A percentile compares a stretch with the other conserved stretches of the same genome.
phyloP scores from a whole-genome alignment of 1,140 invertebrate species.

The Eupristina koningsbergeri region DNA sequence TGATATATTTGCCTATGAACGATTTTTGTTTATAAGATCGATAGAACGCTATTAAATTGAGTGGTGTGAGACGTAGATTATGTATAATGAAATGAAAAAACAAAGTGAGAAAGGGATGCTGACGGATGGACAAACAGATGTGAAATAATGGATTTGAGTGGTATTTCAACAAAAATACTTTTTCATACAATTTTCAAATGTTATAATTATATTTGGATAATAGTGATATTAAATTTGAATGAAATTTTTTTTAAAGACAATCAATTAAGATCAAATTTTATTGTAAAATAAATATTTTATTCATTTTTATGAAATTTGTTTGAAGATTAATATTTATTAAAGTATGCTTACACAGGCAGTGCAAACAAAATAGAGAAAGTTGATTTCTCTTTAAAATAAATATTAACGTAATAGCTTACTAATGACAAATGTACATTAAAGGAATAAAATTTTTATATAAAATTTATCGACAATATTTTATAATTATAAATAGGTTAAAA shows the following conservation, averaged over 20 bases:
- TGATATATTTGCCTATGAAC: slow-evolving; percentile 30
- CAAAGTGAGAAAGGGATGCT: neutral
- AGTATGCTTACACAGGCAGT: no score
- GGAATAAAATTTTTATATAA: no score
- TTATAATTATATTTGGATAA: neutral
- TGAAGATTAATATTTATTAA: no score
- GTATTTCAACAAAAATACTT: slow-evolving; percentile 2
- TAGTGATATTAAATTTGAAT: neutral
- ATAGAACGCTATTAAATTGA: slow-evolving; percentile 60
- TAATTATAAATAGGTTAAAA: no score
- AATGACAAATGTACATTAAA: no score
- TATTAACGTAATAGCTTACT: no score
- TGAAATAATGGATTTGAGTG: neutral
- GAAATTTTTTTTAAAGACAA: neutral
- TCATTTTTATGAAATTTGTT: no score
- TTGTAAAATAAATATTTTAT: neutral
- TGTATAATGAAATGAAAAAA: neutral
- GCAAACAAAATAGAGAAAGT: no score
- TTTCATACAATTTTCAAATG: neutral
- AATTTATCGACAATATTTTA: no score
- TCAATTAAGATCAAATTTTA: neutral
- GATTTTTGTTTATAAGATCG: slow-evolving; percentile 41
- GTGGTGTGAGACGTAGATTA: neutral
- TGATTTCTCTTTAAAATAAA: no score
- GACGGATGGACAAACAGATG: neutral